phyloP scores from a whole-genome alignment of 2,797 vertebrate genomes.

The Ctenochaetus hawaiiensis region DNA sequence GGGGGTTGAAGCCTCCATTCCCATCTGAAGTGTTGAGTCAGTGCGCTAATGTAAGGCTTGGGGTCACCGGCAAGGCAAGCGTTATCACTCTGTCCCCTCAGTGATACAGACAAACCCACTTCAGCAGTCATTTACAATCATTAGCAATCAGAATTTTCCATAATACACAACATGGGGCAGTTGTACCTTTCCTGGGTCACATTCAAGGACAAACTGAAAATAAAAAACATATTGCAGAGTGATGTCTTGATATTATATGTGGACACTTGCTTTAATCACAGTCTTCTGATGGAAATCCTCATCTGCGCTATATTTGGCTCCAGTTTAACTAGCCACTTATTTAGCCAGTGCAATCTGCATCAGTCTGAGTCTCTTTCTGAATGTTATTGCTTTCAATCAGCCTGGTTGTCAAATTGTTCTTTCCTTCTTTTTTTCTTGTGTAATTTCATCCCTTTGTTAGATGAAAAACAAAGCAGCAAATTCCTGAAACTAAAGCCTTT shows the following conservation, averaged over 20 bases:
- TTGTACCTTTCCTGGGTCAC: constrained; percentile 11
- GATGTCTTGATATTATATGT: constrained; percentile 35
- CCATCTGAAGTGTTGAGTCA: constrained; percentile 55
- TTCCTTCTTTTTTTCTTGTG: neutral
- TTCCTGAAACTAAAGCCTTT: constrained; percentile 10
- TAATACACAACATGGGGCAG: constrained; percentile 36
- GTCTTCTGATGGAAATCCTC: constrained; percentile 30
- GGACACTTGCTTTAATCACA: constrained; percentile 38
- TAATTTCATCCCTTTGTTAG: constrained; percentile 3
- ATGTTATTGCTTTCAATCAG: constrained; percentile 72
- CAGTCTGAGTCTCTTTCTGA: constrained; percentile 33
- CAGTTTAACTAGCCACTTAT: constrained; percentile 32
- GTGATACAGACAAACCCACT: constrained; percentile 83
- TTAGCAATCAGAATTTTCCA: constrained; percentile 43
- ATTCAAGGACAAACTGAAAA: constrained; percentile 46
- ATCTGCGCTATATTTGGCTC: constrained; percentile 57
- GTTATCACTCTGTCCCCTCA: constrained; percentile 83
- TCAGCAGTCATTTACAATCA: constrained; percentile 68
- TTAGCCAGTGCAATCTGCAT: constrained; percentile 27
- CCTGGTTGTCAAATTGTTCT: constrained; percentile 23
- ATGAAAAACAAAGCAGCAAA: constrained; percentile 19
- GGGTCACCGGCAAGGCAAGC: constrained; percentile 79
- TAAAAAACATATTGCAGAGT: constrained; percentile 56
- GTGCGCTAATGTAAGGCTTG: constrained; percentile 76
- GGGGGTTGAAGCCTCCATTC: constrained; percentile 60